These are phyloP conservation scores for Daubentonia madagascariensis DNA, from an alignment of 2,113 vertebrate genomes.

Conservation along the genomic window DNA sequence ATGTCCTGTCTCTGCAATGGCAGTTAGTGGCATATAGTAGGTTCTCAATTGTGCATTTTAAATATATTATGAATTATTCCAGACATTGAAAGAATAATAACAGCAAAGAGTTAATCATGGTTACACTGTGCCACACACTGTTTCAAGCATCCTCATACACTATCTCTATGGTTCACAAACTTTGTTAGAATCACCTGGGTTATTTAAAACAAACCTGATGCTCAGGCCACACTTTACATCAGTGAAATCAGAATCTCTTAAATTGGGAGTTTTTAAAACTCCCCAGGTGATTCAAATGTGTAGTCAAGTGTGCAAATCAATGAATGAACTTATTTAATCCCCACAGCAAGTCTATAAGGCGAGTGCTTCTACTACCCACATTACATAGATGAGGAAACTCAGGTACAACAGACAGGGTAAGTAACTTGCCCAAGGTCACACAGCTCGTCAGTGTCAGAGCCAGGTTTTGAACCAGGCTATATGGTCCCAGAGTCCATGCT, in stretches of 20 bases:
- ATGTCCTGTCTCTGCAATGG: not conserved
- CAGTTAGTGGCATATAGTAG: not conserved
- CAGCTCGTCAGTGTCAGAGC: not conserved
- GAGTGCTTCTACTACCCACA: not conserved
- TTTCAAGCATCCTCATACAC: rapidly evolving
- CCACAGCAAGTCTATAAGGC: not conserved
- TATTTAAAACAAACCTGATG: not conserved
- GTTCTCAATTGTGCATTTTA: not conserved
- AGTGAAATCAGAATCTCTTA: not conserved
- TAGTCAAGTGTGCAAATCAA: not conserved
- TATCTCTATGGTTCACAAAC: not conserved
- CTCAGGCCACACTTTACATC: not conserved
- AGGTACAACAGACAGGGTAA: not conserved
- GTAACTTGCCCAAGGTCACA: not conserved
- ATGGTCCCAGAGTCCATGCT: not conserved
- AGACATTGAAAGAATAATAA: not conserved
- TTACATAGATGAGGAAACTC: not conserved
- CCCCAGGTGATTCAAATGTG: not conserved
- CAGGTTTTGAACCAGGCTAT: not conserved
- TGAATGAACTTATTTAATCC: not conserved
- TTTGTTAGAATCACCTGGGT: not conserved
- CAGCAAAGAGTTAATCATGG: not conserved
- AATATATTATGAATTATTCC: not conserved
- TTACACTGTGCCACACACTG: too few species aligned
- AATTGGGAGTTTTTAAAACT: not conserved